phyloP scores from a whole-genome alignment of 53 echinoderm and acorn worm species.

The Patiria pectinifera region DNA sequence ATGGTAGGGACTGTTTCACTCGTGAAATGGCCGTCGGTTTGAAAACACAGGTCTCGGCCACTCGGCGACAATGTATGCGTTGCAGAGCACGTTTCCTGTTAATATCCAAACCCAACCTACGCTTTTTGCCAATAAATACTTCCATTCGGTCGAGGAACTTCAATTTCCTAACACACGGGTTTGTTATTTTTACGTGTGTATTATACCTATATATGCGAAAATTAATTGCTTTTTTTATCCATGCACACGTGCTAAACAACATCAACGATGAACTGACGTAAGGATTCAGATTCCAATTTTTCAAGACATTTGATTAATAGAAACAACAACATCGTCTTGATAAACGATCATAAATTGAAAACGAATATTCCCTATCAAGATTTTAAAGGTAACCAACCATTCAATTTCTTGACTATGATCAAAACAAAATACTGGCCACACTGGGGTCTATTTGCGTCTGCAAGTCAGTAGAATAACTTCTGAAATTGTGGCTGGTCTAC shows the following conservation, averaged over 20 bases:
- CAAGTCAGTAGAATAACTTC: too few species aligned
- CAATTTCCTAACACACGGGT: slow-evolving; percentile 17
- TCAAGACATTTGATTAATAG: too few species aligned
- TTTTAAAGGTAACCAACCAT: too few species aligned
- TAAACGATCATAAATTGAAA: too few species aligned
- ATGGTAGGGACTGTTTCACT: too few species aligned
- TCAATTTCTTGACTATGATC: too few species aligned
- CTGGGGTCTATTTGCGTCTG: too few species aligned
- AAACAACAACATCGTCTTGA: too few species aligned
- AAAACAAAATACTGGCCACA: too few species aligned
- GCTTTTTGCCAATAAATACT: slow-evolving; percentile 14
- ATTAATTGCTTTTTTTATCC: not conserved
- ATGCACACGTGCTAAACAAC: not conserved
- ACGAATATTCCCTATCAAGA: too few species aligned
- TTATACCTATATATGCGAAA: not conserved
- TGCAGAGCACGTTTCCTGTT: slow-evolving; percentile 15
- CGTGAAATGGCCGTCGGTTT: slow-evolving; percentile 17
- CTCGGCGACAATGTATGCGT: not conserved
- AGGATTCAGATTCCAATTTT: too few species aligned
- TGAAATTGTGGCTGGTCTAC: too few species aligned
- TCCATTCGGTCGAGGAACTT: slow-evolving; percentile 4
- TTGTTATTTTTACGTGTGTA: not conserved
- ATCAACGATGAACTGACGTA: not conserved
- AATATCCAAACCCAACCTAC: slow-evolving; percentile 12
- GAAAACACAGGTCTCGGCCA: not conserved